Evolutionary conservation across 1,140 invertebrate species (phyloP), one percentile per base, ranked within the genome.

Genomic region (Papilio helenus): DNA sequence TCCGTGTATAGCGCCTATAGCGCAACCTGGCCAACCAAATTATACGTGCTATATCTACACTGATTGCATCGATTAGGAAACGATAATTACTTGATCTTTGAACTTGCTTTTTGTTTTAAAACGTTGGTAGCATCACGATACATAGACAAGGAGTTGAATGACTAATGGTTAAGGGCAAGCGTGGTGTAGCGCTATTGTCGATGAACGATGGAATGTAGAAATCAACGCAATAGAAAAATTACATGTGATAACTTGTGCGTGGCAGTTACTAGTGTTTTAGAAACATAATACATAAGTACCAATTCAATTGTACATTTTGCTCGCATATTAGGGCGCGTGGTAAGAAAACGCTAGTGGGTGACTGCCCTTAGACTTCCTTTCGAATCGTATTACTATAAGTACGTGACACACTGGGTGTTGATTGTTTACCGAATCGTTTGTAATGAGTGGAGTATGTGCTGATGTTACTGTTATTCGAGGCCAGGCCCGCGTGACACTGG

Each of bases 71-170:
- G 76, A 77, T 77, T 65, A 77, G 76, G 76, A 77, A 65, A 77
- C 76, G n/a, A 65, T 77, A 58, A 77, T 77, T 77, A 77, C 10
- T 29, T 65, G 76, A 77, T 77, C 76, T 77, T 34, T 65, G 76
- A 77, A 65, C 76, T 61, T 77, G 76, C 55, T 77, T 77, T 77
- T 77, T 77, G 76, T 77, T 77, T 77, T 46, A 44, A 65, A 65
- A 39, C 34, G 49, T 42, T 65, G 3, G 55, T 74, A n/a, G 7
- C 29, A 65, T 61, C 55, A 8, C 34, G 55, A 58, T 61, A 77
- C 10, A 23, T 29, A 42, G 55, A 77, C 58, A 20, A 29, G 74
- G 74, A 61, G 55, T 44, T 74, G 46, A 61, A 65, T 61, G 61
- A 42, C 74, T 61, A n/a, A 44, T 65, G 55, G 61, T 58, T 61